A percentile compares a stretch with the other conserved stretches of the same genome.
Evolutionary conservation across 2,888 invertebrate genomes (phyloP).

Genomic region (Furcula furcula): DNA sequence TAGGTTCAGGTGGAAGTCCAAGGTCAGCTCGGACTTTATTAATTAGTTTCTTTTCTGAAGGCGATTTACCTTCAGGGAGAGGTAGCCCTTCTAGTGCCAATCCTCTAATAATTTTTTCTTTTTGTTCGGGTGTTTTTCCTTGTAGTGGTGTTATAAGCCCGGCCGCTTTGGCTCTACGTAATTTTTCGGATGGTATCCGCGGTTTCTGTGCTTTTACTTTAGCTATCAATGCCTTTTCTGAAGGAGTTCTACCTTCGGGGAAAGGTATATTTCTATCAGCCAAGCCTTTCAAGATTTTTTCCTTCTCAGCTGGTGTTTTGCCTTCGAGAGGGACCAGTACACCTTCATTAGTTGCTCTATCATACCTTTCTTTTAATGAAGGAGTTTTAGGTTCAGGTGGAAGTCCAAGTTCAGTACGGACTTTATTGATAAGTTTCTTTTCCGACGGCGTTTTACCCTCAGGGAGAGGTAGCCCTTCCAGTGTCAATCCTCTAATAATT

Average conservation of each 20-base stretch:
- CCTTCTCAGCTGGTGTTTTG: conserved; percentile 28
- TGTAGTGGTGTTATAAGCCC: conserved; percentile 18
- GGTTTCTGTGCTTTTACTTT: conserved; percentile 3
- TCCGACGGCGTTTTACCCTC: conserved; percentile 25
- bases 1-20: conserved; percentile 11
- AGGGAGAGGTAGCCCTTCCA: conserved; percentile 14
- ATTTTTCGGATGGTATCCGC: conserved; percentile 3
- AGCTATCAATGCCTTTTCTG: conserved; percentile 25
- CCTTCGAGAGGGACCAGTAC: conserved; percentile 35
- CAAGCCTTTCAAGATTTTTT: conserved; percentile 27
- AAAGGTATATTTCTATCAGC: conserved; percentile 28
- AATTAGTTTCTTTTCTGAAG: background rate
- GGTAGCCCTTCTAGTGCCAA: conserved; percentile 24
- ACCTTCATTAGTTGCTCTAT: conserved; percentile 15
- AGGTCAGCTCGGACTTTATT: background rate
- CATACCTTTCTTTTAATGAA: conserved; percentile 4
- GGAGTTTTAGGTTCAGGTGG: conserved; percentile 21
- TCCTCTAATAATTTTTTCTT: conserved; percentile 26
- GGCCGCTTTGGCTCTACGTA: conserved; percentile 1
- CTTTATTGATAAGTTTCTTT: conserved; percentile 4
- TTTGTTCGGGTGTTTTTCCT: conserved; percentile 27
- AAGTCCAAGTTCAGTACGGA: conserved; percentile 14
- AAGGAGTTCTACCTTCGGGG: conserved; percentile 35
- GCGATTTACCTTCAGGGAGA: conserved; percentile 4
- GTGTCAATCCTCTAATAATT: conserved; percentile 24